A percentile compares a stretch with the other conserved stretches of the same genome.
phyloP scores from a whole-genome alignment of 1,140 invertebrate genomes.

The Cecropterus lyciades region DNA sequence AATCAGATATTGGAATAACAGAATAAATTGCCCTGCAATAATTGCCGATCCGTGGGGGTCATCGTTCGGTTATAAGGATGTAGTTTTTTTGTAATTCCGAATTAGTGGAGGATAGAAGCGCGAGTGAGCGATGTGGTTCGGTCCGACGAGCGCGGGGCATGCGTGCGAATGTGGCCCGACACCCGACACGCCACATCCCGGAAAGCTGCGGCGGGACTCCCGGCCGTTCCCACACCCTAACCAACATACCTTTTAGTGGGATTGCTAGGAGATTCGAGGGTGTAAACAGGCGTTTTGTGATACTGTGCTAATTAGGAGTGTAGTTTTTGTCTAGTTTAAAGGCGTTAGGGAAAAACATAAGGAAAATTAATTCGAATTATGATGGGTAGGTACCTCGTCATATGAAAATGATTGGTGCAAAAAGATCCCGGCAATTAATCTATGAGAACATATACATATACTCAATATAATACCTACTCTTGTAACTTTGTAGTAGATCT shows the following conservation, averaged over 20 bases:
- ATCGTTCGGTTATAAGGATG: conserved; percentile 35
- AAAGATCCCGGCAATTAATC: no score
- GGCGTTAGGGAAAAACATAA: no score
- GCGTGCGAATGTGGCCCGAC: conserved; percentile 52
- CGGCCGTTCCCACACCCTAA: conserved; percentile 51
- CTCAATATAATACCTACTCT: no score
- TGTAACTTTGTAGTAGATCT: no score
- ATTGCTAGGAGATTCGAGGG: no score
- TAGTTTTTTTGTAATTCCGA: conserved; percentile 31
- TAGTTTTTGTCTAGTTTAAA: no score
- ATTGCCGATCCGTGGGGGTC: conserved; percentile 23
- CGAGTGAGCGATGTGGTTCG: conserved; percentile 53
- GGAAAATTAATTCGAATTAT: no score
- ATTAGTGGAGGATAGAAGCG: conserved; percentile 48
- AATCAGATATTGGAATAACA: background rate
- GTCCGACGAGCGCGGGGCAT: conserved; percentile 48
- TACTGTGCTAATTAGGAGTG: no score
- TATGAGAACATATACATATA: no score
- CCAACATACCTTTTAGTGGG: conserved; percentile 19
- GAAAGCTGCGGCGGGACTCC: conserved; percentile 66
- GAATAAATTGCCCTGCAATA: conserved; percentile 29
- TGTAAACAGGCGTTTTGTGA: no score
- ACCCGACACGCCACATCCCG: conserved; percentile 77
- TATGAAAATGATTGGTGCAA: no score
- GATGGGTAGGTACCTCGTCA: no score